phyloP scores from a whole-genome alignment of 1,140 invertebrate species.

The Galendromus occidentalis region DNA sequence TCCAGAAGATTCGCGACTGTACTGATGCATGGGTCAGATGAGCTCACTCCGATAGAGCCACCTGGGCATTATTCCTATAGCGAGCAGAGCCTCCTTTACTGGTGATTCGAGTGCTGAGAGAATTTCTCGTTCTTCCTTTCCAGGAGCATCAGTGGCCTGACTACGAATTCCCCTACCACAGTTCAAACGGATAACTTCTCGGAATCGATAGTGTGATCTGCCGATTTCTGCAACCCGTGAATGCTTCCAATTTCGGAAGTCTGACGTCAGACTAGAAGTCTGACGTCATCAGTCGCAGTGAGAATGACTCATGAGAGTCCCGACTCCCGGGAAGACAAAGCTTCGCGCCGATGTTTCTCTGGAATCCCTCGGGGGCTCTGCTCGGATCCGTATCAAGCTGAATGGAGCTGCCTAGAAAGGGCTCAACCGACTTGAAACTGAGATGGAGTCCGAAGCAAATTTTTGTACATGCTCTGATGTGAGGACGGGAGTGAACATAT shows the following conservation, averaged over 20 bases:
- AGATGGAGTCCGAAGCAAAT: no score
- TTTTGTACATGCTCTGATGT: no score
- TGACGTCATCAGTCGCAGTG: no score
- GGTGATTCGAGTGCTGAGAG: neutral
- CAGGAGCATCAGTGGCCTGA: slow-evolving; percentile 6
- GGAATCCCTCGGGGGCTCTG: no score
- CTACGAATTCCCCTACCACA: neutral
- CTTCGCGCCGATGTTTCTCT: neutral
- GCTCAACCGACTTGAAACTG: no score
- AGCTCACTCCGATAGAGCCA: neutral
- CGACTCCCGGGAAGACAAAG: neutral
- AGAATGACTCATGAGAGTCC: no score
- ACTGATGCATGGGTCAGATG: neutral
- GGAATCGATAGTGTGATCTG: neutral
- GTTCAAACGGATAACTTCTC: neutral
- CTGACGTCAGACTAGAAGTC: no score
- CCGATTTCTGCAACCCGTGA: neutral
- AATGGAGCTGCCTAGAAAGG: no score
- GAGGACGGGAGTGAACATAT: no score
- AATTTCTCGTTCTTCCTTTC: neutral
- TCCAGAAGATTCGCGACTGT: no score
- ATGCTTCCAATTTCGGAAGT: no score
- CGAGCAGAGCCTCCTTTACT: neutral
- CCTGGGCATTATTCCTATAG: neutral
- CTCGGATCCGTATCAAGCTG: no score